Percentiles rank a stretch among this genome's conserved stretches.
Evolutionary conservation across 2,888 invertebrate species (phyloP).

Genomic region (Drosophila subquinaria): DNA sequence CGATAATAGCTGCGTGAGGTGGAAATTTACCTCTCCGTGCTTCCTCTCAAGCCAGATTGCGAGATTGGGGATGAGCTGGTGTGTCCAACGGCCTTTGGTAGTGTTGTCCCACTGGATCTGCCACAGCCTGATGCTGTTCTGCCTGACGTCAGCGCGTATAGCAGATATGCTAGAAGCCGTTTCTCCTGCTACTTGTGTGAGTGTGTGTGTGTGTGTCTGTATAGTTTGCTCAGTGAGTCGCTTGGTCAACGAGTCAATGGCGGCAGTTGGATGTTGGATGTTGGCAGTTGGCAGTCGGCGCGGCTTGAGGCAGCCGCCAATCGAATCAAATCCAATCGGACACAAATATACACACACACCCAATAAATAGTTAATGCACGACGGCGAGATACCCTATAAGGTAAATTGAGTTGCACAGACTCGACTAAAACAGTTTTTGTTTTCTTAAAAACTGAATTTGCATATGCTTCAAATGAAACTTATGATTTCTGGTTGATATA

Average conservation of each 20-base stretch:
- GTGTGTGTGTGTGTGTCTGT: conserved; percentile 13
- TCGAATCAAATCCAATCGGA: conserved; percentile 58
- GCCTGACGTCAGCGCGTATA: too few species aligned
- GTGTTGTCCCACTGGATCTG: too few species aligned
- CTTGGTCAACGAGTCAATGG: conserved; percentile 81
- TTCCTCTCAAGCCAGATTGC: too few species aligned
- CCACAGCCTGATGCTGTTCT: too few species aligned
- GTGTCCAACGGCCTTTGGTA: too few species aligned
- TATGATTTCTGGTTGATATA: too few species aligned
- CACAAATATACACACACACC: conserved; percentile 14
- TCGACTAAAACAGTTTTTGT: not conserved
- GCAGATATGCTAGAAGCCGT: too few species aligned
- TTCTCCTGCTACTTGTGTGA: too few species aligned
- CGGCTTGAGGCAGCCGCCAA: conserved; percentile 39
- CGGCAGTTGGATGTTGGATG: conserved; percentile 57
- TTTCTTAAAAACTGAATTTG: not conserved
- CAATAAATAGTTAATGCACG: not conserved
- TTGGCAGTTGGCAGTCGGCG: conserved; percentile 43
- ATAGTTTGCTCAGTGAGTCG: conserved; percentile 71
- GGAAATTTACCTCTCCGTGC: too few species aligned
- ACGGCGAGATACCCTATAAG: conserved; percentile 3
- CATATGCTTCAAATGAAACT: too few species aligned
- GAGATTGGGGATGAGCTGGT: too few species aligned
- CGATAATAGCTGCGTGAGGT: too few species aligned
- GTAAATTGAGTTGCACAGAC: not conserved